Evolutionary conservation across 2,888 invertebrate species (phyloP).

Genomic region (Drosophila macrospina): DNA sequence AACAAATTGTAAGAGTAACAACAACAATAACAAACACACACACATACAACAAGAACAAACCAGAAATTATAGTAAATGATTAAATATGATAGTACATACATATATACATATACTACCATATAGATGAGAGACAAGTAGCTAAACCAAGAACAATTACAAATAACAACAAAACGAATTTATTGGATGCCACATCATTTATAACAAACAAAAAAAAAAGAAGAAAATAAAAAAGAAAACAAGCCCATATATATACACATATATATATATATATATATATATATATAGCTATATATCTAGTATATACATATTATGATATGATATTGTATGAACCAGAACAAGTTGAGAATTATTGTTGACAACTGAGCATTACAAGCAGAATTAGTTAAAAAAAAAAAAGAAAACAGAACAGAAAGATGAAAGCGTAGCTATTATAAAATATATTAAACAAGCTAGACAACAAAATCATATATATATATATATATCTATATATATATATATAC

Average conservation of each 20-base stretch:
- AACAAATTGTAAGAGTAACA: slow-evolving; percentile 21
- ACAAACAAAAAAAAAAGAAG: slow-evolving; percentile 44
- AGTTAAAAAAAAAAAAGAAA: slow-evolving; percentile 48
- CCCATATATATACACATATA: slow-evolving; percentile 59
- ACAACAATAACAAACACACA: slow-evolving; percentile 32
- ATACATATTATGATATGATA: slow-evolving; percentile 52
- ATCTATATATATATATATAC: slow-evolving; percentile 34
- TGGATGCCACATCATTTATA: slow-evolving; percentile 86
- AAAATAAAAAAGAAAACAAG: slow-evolving; percentile 41
- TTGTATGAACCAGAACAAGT: slow-evolving; percentile 52
- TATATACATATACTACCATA: slow-evolving; percentile 40
- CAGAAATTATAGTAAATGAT: slow-evolving; percentile 38
- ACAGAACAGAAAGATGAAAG: slow-evolving; percentile 19
- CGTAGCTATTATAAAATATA: slow-evolving; percentile 67
- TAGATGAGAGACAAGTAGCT: slow-evolving; percentile 67
- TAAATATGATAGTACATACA: slow-evolving; percentile 36
- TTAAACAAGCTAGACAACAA: slow-evolving; percentile 65
- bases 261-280: slow-evolving; percentile 47
- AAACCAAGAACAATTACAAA: slow-evolving; percentile 82
- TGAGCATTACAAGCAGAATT: slow-evolving; percentile 72
- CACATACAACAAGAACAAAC: slow-evolving; percentile 14
- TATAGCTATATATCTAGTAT: slow-evolving; percentile 36
- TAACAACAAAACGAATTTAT: slow-evolving; percentile 85
- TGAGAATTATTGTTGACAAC: slow-evolving; percentile 78
- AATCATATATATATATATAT: slow-evolving; percentile 41